These are phyloP conservation scores for Poeciliopsis infans DNA, from an alignment of 2,797 vertebrate genomes.

Conservation along the genomic window DNA sequence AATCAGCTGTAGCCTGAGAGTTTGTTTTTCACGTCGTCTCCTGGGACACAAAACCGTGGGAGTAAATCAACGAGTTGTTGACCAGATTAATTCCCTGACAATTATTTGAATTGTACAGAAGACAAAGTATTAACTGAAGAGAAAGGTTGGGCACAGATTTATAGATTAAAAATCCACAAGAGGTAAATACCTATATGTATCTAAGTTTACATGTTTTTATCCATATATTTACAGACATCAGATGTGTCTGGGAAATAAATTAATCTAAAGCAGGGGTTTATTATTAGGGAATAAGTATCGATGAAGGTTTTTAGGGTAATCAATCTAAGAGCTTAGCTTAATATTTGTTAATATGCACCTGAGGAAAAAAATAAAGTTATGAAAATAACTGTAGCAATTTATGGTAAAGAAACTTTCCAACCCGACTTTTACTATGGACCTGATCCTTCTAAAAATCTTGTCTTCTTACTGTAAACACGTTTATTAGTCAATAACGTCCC, in stretches of 20 bases:
- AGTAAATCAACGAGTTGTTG: background rate
- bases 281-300: background rate
- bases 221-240: no score
- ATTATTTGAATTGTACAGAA: background rate
- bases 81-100: background rate
- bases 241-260: no score
- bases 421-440: background rate
- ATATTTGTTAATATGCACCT: slow-evolving; percentile 14
- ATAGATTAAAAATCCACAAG: background rate
- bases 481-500: background rate
- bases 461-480: background rate
- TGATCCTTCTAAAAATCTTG: background rate
- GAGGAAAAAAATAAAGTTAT: background rate
- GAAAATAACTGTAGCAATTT: background rate
- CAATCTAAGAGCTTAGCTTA: background rate
- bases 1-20: background rate
- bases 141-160: background rate
- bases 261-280: background rate
- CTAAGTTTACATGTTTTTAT: no score
- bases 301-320: slow-evolving; percentile 9
- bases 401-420: background rate
- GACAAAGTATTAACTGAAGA: background rate
- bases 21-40: background rate
- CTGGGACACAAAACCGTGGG: background rate
- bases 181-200: no score